Evolutionary conservation across 2,888 invertebrate species (phyloP).

Genomic region (Melinaea marsaeus): DNA sequence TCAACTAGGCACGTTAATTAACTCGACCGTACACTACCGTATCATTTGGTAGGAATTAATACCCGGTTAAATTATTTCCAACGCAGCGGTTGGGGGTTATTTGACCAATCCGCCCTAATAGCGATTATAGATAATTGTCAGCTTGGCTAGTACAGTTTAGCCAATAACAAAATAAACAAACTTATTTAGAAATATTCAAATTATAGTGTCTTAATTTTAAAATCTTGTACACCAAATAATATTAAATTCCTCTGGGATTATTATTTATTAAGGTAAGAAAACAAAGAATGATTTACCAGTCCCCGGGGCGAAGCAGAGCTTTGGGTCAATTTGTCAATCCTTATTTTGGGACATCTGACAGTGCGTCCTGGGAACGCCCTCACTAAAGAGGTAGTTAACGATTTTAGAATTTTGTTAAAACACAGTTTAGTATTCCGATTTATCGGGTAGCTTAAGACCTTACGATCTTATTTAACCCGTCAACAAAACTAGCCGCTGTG

Average conservation of each 20-base stretch:
- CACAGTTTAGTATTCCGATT: not conserved
- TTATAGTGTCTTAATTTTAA: not conserved
- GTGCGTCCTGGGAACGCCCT: constrained; percentile 10
- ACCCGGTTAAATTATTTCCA: constrained; percentile 19
- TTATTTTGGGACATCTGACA: constrained; percentile 25
- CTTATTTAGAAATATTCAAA: too few species aligned
- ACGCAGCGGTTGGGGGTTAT: constrained; percentile 19
- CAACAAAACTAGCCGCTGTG: constrained; percentile 14
- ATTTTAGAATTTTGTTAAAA: not conserved
- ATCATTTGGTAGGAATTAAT: constrained; percentile 23
- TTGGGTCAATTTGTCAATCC: constrained; percentile 35
- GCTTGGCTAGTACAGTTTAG: constrained; percentile 19
- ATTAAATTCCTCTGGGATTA: constrained; percentile 20
- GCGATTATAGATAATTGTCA: constrained; percentile 22
- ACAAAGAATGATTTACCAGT: constrained; percentile 21
- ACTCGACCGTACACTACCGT: constrained; percentile 7
- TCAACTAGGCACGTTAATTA: constrained; percentile 16
- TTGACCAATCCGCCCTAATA: constrained; percentile 24
- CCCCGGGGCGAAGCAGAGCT: constrained; percentile 22
- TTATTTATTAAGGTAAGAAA: constrained; percentile 30
- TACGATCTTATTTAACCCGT: not conserved
- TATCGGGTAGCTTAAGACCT: constrained; percentile 15
- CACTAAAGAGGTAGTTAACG: constrained; percentile 8
- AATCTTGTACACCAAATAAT: not conserved
- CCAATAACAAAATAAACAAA: constrained; percentile 19